A percentile compares a stretch with the other conserved stretches of the same genome.
Evolutionary conservation across 2,888 invertebrate species (phyloP).

Genomic region (Meandrusa payeni): DNA sequence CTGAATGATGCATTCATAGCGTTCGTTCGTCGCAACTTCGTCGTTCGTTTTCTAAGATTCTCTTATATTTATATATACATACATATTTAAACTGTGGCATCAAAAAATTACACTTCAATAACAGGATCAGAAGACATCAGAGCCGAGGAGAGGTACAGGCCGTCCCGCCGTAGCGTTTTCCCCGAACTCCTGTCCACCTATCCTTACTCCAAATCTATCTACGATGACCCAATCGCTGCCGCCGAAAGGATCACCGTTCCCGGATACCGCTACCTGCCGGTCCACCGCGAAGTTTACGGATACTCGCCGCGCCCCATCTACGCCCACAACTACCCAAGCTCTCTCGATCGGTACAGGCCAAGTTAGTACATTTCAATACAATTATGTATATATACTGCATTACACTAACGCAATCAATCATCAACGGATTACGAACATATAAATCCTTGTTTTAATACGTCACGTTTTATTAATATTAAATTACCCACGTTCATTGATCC

Average conservation of each 20-base stretch:
- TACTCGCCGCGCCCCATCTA: conserved; percentile 94
- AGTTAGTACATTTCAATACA: conserved; percentile 83
- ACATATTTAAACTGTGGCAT: neutral
- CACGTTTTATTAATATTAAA: neutral
- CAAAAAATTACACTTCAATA: too few relatives aligned
- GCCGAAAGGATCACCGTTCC: conserved; percentile 92
- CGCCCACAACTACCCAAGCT: conserved; percentile 90
- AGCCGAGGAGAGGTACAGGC: conserved; percentile 90
- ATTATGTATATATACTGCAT: conserved; percentile 4
- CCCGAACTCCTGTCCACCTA: conserved; percentile 87
- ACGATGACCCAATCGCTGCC: conserved; percentile 90
- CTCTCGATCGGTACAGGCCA: conserved; percentile 89
- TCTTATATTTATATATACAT: neutral
- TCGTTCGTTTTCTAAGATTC: too few relatives aligned
- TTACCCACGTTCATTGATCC: too few relatives aligned
- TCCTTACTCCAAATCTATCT: conserved; percentile 92
- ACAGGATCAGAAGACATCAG: conserved; percentile 93
- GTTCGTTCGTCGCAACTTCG: too few relatives aligned
- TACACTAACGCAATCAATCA: conserved; percentile 14
- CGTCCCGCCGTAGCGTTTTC: conserved; percentile 86
- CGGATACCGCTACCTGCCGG: conserved; percentile 94
- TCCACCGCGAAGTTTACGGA: conserved; percentile 94
- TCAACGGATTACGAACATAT: neutral
- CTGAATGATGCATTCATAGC: too few relatives aligned
- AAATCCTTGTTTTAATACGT: neutral